Conservation (phyloP, 2,888 invertebrate genomes). For the Leptarthrus brevirostris region DNA sequence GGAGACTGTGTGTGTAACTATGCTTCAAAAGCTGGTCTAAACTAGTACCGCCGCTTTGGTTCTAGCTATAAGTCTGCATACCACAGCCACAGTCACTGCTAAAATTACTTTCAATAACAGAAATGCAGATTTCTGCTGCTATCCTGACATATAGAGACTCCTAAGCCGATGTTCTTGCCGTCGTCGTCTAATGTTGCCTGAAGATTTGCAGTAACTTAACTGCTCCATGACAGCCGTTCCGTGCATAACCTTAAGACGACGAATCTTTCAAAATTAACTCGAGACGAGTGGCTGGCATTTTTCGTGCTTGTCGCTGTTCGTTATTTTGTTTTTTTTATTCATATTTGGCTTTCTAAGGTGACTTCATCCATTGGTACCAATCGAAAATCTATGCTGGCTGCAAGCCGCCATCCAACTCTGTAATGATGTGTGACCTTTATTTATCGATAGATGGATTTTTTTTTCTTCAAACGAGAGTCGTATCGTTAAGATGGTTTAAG, state of each 20-base stretch:
- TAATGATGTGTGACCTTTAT: conserved; percentile 32
- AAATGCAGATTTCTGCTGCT: conserved; percentile 25
- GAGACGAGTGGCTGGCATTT: conserved; percentile 17
- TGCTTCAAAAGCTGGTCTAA: not conserved
- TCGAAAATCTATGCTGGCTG: not conserved
- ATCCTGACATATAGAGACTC: not conserved
- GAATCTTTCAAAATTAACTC: too few relatives aligned
- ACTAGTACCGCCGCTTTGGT: too few relatives aligned
- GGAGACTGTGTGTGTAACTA: not conserved
- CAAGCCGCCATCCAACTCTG: conserved; percentile 9
- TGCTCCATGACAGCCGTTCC: not conserved
- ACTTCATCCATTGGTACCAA: not conserved
- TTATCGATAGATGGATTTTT: conserved; percentile 16
- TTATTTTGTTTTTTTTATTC: not conserved
- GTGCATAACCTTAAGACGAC: conserved; percentile 13
- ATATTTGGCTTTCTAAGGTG: conserved; percentile 28
- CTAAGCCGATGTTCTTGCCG: not conserved
- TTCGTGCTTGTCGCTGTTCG: conserved; percentile 28
- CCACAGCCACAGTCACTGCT: too few relatives aligned
- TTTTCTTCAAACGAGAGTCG: not conserved
- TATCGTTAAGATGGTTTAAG: not conserved
- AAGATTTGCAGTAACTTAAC: conserved; percentile 1
- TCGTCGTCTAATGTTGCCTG: conserved; percentile 16
- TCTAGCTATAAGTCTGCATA: too few relatives aligned
- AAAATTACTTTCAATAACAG: conserved; percentile 17